Evolutionary conservation across 2,797 vertebrate species (phyloP), one percentile per base, ranked within the genome.

Genomic region (Lepidocolaptes lacrymiger): DNA sequence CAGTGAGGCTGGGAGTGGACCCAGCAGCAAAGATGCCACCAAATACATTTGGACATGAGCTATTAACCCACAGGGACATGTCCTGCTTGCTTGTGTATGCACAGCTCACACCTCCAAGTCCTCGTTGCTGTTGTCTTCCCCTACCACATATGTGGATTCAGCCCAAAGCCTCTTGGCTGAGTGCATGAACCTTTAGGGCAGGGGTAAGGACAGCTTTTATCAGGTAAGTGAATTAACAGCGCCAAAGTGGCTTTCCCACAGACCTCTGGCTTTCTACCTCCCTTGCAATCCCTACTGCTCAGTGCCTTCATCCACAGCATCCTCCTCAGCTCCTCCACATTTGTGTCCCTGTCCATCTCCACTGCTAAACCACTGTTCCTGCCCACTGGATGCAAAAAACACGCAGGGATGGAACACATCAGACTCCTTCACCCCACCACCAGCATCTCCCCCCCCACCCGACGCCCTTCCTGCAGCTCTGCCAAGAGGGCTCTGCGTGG

Each of bases 321-420:
- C 78, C 24, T 62, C 67, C 43, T 41, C 41, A 23, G 16, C 12
- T 30, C 73, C 24, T 66, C 59, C 49, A 22, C 18, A 5, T 1
- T 0, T 0, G 2, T n/a, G 23, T 64, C 54, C 63, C 48, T 52
- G 48, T 20, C 7, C 12, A 28, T 72, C 26, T n/a, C 22, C 0
- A 1, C 58, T 10, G n/a, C 58, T 41, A 49, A 58, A 18, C 52
- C 5, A 0, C 39, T 39, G 44, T 28, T 48, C 23, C 48, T 61
- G 58, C n/a, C 9, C 3, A 3, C 34, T 46, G 26, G 48, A n/a
- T 20, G 17, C 17, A 5, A 32, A 67, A 24, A 32, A 18, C 34
- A 36, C 0, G 0, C 34, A 27, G 56, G 46, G 36, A 59, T 1
- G 5, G 32, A 64, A 46, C 39, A 1, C 2, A 2, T 10, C 1